Percentiles rank a stretch among this genome's conserved stretches.
Conservation (phyloP, 2,888 invertebrate genomes). For the Flabesymbios commensalis region DNA sequence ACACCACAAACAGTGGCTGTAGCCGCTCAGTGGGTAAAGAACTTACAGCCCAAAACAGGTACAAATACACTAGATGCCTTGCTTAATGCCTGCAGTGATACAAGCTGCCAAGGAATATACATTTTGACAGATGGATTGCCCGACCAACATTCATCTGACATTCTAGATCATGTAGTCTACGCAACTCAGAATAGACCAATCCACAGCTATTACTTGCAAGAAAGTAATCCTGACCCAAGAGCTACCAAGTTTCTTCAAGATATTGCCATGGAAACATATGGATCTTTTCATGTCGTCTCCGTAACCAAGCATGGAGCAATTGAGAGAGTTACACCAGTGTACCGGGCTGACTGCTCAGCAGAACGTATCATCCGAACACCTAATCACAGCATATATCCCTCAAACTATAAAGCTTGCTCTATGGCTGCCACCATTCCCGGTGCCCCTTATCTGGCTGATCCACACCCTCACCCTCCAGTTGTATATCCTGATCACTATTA, state of each 20-base stretch:
- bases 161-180: slow-evolving; percentile 51
- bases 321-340: slow-evolving; percentile 54
- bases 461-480: too few relatives aligned
- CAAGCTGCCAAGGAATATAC: slow-evolving; percentile 53
- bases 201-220: slow-evolving; percentile 56
- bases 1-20: slow-evolving; percentile 56
- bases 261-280: slow-evolving; percentile 56
- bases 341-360: slow-evolving; percentile 45
- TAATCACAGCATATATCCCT: slow-evolving; percentile 43
- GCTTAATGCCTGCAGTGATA: slow-evolving; percentile 51
- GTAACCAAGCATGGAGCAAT: slow-evolving; percentile 53
- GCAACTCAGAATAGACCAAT: slow-evolving; percentile 47
- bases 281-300: slow-evolving; percentile 54
- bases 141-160: slow-evolving; percentile 53
- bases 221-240: slow-evolving; percentile 43
- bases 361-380: slow-evolving; percentile 49
- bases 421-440: slow-evolving; percentile 6
- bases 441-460: neutral
- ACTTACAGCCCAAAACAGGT: slow-evolving; percentile 55
- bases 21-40: slow-evolving; percentile 54
- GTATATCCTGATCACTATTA: too few relatives aligned
- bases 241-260: slow-evolving; percentile 55
- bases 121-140: slow-evolving; percentile 59
- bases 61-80: slow-evolving; percentile 59
- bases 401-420: slow-evolving; percentile 23